Conservation (phyloP, 1,140 invertebrate species). For the Caerostris extrusa region DNA sequence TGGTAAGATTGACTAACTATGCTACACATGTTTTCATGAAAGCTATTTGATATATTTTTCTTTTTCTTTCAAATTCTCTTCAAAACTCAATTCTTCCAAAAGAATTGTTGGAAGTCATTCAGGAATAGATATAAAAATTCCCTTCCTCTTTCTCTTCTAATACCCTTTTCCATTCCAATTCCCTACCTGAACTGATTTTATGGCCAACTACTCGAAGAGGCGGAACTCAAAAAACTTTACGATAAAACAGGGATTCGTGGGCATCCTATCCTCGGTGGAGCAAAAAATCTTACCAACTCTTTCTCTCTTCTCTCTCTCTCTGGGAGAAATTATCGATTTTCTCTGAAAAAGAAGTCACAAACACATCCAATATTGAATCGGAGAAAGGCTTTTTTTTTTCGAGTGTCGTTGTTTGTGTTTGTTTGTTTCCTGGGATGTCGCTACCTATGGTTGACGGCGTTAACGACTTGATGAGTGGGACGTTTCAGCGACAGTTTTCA, state of each 20-base stretch:
- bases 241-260: slow-evolving; percentile 11
- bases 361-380: background rate
- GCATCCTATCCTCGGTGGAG: background rate
- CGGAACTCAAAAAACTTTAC: slow-evolving; percentile 43
- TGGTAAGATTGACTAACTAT: too few species aligned
- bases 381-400: background rate
- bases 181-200: slow-evolving; percentile 45
- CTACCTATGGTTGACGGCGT: slow-evolving; percentile 57
- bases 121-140: slow-evolving; percentile 8
- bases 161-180: slow-evolving; percentile 20
- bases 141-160: background rate
- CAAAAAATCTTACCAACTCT: slow-evolving; percentile 11
- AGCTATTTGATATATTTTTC: too few species aligned
- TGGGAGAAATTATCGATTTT: slow-evolving; percentile 41
- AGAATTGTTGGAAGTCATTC: background rate
- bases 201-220: background rate
- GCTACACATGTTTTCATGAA: too few species aligned
- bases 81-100: background rate
- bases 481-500: slow-evolving; percentile 61
- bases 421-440: slow-evolving; percentile 14
- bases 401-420: slow-evolving; percentile 10
- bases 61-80: background rate
- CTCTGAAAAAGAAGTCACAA: background rate
- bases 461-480: slow-evolving; percentile 73
- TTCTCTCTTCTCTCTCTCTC: background rate